Percentiles rank a stretch among this genome's conserved stretches.
phyloP scores from a whole-genome alignment of 2,113 vertebrate genomes.

The Cynoglossus semilaevis region DNA sequence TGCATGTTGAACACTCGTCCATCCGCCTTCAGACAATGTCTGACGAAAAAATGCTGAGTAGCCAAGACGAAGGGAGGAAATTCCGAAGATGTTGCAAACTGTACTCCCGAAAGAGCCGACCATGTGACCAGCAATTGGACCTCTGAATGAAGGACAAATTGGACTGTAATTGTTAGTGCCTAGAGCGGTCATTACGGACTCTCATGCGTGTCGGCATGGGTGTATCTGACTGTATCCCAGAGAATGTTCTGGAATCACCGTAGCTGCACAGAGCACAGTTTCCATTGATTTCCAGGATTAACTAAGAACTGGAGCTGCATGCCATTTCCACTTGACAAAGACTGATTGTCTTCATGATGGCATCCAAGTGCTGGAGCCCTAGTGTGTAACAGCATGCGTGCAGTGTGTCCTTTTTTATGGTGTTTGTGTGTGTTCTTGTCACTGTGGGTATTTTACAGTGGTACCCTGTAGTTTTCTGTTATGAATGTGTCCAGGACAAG shows the following conservation, averaged over 20 bases:
- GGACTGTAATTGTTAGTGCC: conserved; percentile 42
- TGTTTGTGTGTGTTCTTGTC: conserved; percentile 43
- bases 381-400: conserved; percentile 46
- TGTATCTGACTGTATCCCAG: conserved; percentile 21
- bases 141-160: conserved; percentile 19
- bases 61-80: background rate
- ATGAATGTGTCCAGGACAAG: conserved; percentile 34
- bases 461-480: conserved; percentile 17
- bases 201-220: conserved; percentile 22
- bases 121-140: conserved; percentile 31
- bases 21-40: conserved; percentile 93
- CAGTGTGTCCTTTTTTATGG: conserved; percentile 25
- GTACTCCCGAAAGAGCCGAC: conserved; percentile 31
- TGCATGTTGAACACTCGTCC: conserved; percentile 84
- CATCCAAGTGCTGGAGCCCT: conserved; percentile 28
- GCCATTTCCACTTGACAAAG: conserved; percentile 47
- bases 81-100: background rate
- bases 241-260: conserved; percentile 36
- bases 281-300: conserved; percentile 4
- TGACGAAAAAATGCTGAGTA: conserved; percentile 89
- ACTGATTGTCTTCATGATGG: conserved; percentile 32
- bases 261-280: conserved; percentile 33
- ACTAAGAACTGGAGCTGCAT: conserved; percentile 50
- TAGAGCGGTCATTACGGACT: conserved; percentile 21
- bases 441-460: conserved; percentile 38